Conservation (phyloP, 2,797 vertebrate genomes). For the Ficedula albicollis region DNA sequence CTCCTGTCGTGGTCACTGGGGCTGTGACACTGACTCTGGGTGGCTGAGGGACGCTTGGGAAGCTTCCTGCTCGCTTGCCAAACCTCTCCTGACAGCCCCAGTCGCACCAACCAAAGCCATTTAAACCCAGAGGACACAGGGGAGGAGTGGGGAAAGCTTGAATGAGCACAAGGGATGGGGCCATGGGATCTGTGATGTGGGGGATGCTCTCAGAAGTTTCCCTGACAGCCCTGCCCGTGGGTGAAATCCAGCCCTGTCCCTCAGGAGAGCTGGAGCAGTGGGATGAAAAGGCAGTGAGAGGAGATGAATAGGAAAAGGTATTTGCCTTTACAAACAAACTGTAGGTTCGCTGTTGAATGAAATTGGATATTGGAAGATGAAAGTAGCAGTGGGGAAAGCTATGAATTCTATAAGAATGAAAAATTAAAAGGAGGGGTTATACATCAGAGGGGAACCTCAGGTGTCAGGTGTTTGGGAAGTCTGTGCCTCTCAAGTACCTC, state of each 20-base stretch:
- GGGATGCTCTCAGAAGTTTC: background rate
- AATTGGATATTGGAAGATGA: too few species aligned
- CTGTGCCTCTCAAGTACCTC: too few species aligned
- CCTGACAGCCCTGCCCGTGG: background rate
- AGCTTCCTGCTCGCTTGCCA: background rate
- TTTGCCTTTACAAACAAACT: too few species aligned
- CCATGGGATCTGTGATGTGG: accelerated
- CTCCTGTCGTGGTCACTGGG: background rate
- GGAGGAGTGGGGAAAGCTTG: background rate
- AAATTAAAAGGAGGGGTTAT: too few species aligned
- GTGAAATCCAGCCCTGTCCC: background rate
- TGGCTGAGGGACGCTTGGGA: background rate
- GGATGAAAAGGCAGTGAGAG: background rate
- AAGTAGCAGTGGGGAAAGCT: too few species aligned
- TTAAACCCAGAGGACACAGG: background rate
- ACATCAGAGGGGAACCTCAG: too few species aligned
- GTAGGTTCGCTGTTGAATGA: too few species aligned
- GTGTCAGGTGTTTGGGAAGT: too few species aligned
- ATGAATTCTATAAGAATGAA: too few species aligned
- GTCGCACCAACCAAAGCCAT: background rate
- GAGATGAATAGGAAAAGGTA: too few species aligned
- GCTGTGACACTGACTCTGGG: background rate
- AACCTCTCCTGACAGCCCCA: constrained; percentile 16
- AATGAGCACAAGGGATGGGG: too few species aligned
- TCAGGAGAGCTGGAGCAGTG: background rate